phyloP scores from a whole-genome alignment of 2,888 invertebrate genomes.

The Linnaemya tessellans region DNA sequence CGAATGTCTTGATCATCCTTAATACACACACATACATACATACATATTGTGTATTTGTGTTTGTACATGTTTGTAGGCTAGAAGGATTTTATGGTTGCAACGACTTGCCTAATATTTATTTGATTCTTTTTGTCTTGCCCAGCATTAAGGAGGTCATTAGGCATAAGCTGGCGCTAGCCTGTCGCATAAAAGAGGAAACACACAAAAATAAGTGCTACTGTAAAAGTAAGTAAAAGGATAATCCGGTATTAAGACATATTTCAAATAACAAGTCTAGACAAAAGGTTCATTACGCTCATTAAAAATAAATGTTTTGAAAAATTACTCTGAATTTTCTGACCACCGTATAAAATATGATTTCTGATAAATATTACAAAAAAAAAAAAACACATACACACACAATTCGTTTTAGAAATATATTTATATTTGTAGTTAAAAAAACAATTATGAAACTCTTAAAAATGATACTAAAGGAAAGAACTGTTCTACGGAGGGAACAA shows the following conservation, averaged over 20 bases:
- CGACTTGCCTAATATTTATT: constrained; percentile 53
- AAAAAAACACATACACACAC: background rate
- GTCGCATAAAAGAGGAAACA: background rate
- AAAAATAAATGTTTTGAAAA: background rate
- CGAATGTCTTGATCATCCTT: background rate
- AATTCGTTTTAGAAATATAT: no score
- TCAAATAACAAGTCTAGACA: constrained; percentile 72
- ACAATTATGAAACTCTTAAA: background rate
- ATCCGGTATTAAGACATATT: constrained; percentile 71
- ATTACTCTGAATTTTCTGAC: constrained; percentile 1
- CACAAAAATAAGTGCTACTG: background rate
- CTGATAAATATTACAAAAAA: background rate
- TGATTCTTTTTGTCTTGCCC: constrained; percentile 56
- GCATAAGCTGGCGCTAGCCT: constrained; percentile 56
- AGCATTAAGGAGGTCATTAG: constrained; percentile 32
- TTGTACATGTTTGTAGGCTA: background rate
- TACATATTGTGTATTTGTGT: background rate
- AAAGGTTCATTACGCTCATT: constrained; percentile 35
- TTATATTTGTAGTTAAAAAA: background rate
- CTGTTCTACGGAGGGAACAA: background rate
- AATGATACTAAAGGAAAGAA: background rate
- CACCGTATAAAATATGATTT: background rate
- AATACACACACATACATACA: background rate
- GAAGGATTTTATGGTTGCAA: background rate
- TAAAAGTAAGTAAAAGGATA: constrained; percentile 60